phyloP scores from a whole-genome alignment of 2,888 invertebrate species.

The Agrypnus murinus region DNA sequence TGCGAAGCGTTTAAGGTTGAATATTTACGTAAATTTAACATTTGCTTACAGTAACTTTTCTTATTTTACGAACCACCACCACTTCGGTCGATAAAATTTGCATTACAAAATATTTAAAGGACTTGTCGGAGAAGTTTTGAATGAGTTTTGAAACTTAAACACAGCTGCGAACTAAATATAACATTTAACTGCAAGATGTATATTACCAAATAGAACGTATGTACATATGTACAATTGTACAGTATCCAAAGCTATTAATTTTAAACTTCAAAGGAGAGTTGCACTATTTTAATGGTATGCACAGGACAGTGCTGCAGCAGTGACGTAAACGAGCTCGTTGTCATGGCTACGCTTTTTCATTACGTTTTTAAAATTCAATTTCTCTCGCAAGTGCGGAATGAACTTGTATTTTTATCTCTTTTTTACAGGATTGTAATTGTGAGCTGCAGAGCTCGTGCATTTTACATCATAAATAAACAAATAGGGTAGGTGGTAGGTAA shows the following conservation, averaged over 20 bases:
- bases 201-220: constrained; percentile 15
- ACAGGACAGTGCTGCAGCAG: constrained; percentile 41
- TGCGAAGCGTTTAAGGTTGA: background rate
- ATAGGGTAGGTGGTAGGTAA: background rate
- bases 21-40: constrained; percentile 5
- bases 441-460: constrained; percentile 40
- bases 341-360: constrained; percentile 48
- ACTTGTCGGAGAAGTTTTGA: background rate
- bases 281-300: constrained; percentile 42
- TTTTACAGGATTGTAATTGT: constrained; percentile 43
- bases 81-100: background rate
- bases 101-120: constrained; percentile 9
- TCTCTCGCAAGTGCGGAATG: constrained; percentile 36
- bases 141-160: constrained; percentile 7
- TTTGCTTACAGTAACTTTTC: background rate
- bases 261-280: constrained; percentile 48
- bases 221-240: too few species aligned
- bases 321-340: constrained; percentile 42
- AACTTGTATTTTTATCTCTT: constrained; percentile 38
- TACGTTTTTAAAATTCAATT: constrained; percentile 49
- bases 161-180: constrained; percentile 7
- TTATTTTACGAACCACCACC: constrained; percentile 6
- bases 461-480: constrained; percentile 43
- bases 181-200: constrained; percentile 23
- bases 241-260: constrained; percentile 44